Base-by-base conservation (phyloP, 2,888 invertebrate genomes). In the Serrognathus titanus region DNA sequence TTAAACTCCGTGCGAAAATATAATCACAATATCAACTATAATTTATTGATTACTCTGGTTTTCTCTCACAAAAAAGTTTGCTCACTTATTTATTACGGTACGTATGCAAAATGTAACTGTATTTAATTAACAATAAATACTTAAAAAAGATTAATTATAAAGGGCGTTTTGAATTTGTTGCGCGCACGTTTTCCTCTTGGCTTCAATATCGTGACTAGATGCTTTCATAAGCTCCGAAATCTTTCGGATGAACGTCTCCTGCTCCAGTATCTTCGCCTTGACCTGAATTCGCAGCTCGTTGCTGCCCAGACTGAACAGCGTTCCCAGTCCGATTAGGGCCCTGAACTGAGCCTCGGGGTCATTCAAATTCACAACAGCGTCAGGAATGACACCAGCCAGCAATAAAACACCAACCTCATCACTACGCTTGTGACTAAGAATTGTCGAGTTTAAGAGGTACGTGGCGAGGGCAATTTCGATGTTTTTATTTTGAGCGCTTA, bases 271-370 rank as follows among this genome's bases (percentile, higher is more conserved):
- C 78, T 80, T 64, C 50, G 72, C 66, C 77, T 80, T 70, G 76
- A 78, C 65, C 76, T 75, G 71, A 74, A 78, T 69, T 75, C 74
- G 66, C 75, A 80, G 71, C 77, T 77, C 3, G 77, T 77, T 37
- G 79, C 78, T 63, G 78, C 81, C 11, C 76, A 79, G 62, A 4
- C 63, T 60, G 36, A 87, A 70, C 11, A 93, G 72, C 0, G 92
- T 92, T 47, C 93, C 92, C 35, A 92, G 76, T 0, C 88, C 88
- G 12, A 94, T 89, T 12, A 94, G 81, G 20, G 83, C 79, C 71
- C 94, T 84, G 77, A 85, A 92, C 56, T 86, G 83, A 0, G 92
- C 90, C 73, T 93, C 92, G 2, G 83, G 76, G 66, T 90, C 90
- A 1, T 80, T 81, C 46, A 87, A 73, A 61, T 75, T 80, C 0